Conservation (phyloP, 2,888 invertebrate genomes). For the Arctia plantaginis region DNA sequence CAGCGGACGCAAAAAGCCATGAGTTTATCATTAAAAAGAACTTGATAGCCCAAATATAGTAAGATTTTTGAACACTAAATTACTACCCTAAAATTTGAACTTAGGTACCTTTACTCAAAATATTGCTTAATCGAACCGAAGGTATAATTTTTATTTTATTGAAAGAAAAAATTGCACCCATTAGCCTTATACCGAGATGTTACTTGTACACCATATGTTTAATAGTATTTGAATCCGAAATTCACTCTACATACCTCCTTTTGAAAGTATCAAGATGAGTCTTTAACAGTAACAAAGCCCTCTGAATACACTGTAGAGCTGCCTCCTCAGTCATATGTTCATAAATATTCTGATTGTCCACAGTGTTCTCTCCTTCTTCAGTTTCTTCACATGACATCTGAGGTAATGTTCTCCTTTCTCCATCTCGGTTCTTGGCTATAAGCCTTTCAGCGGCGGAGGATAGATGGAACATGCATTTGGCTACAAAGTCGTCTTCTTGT, state of each 20-base stretch:
- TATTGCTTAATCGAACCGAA: no score
- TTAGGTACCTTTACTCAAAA: no score
- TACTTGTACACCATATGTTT: background rate
- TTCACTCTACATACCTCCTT: conserved; percentile 83
- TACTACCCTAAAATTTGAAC: no score
- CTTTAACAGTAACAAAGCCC: conserved; percentile 94
- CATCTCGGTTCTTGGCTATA: conserved; percentile 72
- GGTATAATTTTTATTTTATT: no score
- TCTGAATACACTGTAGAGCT: conserved; percentile 95
- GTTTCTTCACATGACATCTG: conserved; percentile 56
- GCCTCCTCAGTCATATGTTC: conserved; percentile 90
- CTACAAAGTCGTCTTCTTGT: conserved; percentile 96
- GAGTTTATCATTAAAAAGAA: no score
- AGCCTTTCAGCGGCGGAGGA: conserved; percentile 93
- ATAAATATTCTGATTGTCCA: conserved; percentile 80
- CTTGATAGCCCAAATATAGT: no score
- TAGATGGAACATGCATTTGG: conserved; percentile 96
- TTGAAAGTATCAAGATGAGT: conserved; percentile 97
- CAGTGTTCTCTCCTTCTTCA: conserved; percentile 67
- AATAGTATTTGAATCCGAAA: background rate
- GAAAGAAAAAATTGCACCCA: no score
- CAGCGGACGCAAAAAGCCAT: background rate
- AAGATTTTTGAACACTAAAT: no score
- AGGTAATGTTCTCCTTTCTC: conserved; percentile 56
- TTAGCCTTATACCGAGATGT: background rate